phyloP scores from a whole-genome alignment of 2,797 vertebrate genomes.

The Calcarius lapponicus region DNA sequence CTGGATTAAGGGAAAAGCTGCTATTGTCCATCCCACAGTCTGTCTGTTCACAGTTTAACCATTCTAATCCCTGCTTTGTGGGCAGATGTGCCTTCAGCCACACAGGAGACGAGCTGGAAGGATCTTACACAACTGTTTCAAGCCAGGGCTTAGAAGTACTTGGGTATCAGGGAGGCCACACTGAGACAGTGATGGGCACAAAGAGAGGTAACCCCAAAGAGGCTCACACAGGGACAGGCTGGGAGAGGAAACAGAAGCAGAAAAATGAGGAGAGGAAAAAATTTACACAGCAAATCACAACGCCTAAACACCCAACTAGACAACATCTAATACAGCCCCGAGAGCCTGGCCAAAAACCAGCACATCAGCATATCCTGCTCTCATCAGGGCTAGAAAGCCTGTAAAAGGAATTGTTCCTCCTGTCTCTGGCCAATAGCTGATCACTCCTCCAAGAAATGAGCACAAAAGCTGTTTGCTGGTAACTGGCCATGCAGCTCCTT shows the following conservation, averaged over 20 bases:
- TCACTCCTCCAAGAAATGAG: neutral
- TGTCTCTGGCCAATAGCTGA: neutral
- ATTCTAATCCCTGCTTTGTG: neutral
- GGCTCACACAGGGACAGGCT: neutral
- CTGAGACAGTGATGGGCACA: neutral
- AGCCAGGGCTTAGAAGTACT: neutral
- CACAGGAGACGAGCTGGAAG: neutral
- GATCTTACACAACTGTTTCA: neutral
- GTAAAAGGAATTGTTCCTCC: neutral
- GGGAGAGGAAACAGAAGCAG: neutral
- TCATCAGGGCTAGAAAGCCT: neutral
- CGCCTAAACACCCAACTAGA: neutral
- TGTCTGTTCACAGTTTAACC: neutral
- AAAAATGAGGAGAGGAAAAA: neutral
- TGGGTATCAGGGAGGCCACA: accelerated
- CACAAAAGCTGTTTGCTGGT: neutral
- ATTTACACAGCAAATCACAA: neutral
- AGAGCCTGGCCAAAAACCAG: neutral
- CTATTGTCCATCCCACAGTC: neutral
- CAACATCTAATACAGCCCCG: neutral
- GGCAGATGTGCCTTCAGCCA: neutral
- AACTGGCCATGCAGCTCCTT: neutral
- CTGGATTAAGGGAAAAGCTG: neutral
- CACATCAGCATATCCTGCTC: neutral
- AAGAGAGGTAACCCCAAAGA: neutral